Evolutionary conservation across 2,888 invertebrate genomes (phyloP).

Genomic region (Dasysyrphus tricinctus): DNA sequence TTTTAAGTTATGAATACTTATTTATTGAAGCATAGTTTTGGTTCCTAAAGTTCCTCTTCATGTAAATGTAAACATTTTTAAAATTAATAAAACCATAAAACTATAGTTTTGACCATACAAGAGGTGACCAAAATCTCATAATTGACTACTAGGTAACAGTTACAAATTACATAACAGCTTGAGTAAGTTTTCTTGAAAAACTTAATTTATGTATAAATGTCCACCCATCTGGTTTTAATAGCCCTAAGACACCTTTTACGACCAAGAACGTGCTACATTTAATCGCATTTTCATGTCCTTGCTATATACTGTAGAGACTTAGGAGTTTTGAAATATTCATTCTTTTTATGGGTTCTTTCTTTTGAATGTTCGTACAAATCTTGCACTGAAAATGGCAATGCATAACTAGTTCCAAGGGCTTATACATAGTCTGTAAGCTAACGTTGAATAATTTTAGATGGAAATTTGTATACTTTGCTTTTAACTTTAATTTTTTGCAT

Average conservation of each 20-base stretch:
- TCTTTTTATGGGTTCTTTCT: conserved; percentile 13
- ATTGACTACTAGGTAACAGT: too few species aligned
- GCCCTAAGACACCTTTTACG: not conserved
- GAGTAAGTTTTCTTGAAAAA: too few species aligned
- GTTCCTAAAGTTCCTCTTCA: too few species aligned
- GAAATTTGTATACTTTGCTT: too few species aligned
- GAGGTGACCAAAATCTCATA: too few species aligned
- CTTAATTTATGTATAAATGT: not conserved
- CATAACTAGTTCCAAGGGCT: not conserved
- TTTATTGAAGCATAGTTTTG: too few species aligned
- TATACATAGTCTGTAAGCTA: not conserved
- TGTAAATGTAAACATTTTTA: too few species aligned
- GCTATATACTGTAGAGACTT: not conserved
- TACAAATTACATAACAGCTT: too few species aligned
- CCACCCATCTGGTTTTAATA: not conserved
- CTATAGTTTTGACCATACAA: too few species aligned
- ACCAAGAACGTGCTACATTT: not conserved
- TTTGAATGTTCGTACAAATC: not conserved
- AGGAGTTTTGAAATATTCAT: not conserved
- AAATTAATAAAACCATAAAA: too few species aligned
- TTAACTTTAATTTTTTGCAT: too few species aligned
- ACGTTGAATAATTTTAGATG: not conserved
- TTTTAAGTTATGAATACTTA: too few species aligned
- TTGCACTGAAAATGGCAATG: not conserved
- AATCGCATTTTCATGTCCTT: not conserved